Percentiles rank a stretch among this genome's conserved stretches.
Evolutionary conservation across 2,797 vertebrate genomes (phyloP).

Genomic region (Notoglanidium macrostoma): DNA sequence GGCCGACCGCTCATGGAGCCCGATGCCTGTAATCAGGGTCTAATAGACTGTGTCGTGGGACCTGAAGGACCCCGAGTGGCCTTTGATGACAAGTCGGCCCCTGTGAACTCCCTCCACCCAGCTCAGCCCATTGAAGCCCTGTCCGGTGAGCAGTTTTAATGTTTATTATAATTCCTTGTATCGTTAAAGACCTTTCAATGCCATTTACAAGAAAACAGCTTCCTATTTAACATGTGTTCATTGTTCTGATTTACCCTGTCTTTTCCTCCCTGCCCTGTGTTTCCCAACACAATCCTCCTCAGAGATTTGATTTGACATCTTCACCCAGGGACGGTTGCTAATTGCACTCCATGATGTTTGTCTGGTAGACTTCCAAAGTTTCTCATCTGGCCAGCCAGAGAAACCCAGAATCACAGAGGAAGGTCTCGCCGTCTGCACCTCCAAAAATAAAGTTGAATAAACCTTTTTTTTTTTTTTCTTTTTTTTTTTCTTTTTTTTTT

Average conservation of each 20-base stretch:
- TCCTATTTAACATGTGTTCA: not conserved
- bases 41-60: conserved; percentile 74
- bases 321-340: conserved; percentile 58
- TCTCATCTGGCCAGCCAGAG: conserved; percentile 53
- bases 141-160: conserved; percentile 74
- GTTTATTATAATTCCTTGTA: not conserved
- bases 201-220: not conserved
- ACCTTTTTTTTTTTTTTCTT: not conserved
- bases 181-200: not conserved
- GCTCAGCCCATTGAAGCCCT: conserved; percentile 82
- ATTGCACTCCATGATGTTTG: conserved; percentile 77
- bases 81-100: conserved; percentile 79
- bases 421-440: conserved; percentile 43
- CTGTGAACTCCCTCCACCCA: conserved; percentile 77
- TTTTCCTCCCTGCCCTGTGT: not conserved
- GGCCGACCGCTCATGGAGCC: conserved; percentile 71
- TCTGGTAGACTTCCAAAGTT: conserved; percentile 75
- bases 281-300: not conserved
- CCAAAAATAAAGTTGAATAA: conserved; percentile 1
- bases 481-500: not conserved
- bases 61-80: conserved; percentile 73
- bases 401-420: conserved; percentile 29
- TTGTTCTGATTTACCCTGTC: not conserved
- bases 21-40: conserved; percentile 73
- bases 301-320: conserved; percentile 72